Percentiles rank a stretch among this genome's conserved stretches.
Evolutionary conservation across 2,113 vertebrate genomes (phyloP).

Genomic region (Emydocephalus ijimae): DNA sequence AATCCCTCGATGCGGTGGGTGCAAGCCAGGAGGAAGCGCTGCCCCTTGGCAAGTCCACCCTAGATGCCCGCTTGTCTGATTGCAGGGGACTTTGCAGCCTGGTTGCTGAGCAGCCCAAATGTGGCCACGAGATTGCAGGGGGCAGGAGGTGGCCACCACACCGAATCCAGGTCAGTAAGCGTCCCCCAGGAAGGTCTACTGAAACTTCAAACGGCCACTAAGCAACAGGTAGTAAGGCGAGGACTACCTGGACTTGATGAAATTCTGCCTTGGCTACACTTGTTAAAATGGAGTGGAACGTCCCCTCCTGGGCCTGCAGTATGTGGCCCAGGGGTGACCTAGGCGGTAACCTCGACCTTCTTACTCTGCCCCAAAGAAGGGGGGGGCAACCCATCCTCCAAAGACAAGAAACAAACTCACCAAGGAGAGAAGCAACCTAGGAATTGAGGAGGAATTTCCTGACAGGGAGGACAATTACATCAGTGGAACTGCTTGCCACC

Average conservation of each 20-base stretch:
- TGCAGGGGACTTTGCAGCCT: neutral
- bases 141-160: neutral
- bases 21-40: neutral
- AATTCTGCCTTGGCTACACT: neutral
- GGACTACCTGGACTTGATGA: neutral
- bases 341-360: too few species aligned
- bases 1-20: too few species aligned
- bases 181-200: neutral
- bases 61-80: too few species aligned
- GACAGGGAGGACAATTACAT: too few species aligned
- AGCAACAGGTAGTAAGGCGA: neutral
- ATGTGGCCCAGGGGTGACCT: neutral
- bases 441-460: too few species aligned
- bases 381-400: neutral
- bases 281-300: neutral
- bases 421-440: neutral
- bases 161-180: neutral
- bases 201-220: neutral
- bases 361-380: too few species aligned
- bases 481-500: too few species aligned
- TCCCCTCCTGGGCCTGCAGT: neutral
- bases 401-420: neutral
- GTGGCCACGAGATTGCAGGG: neutral
- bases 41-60: too few species aligned
- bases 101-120: neutral